These are phyloP conservation scores for Creontiades dilutus DNA, from an alignment of 2,888 invertebrate genomes.

Conservation along the genomic window DNA sequence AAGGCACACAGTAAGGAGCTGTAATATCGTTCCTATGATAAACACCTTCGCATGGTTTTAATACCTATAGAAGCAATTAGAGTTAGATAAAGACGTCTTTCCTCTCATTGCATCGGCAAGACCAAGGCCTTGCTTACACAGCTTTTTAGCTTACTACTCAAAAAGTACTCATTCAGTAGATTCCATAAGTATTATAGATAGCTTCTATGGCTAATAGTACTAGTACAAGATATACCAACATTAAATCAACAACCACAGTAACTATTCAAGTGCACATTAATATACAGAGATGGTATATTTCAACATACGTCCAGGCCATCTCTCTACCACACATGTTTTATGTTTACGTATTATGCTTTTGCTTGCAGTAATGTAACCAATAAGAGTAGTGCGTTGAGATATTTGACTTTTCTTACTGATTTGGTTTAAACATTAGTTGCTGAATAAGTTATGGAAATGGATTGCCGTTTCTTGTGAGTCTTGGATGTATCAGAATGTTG, in stretches of 20 bases:
- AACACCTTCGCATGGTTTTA: background rate
- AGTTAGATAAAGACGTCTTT: background rate
- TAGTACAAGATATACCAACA: background rate
- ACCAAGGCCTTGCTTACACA: constrained; percentile 16
- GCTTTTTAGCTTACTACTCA: background rate
- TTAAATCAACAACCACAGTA: constrained; percentile 1
- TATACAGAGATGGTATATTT: constrained; percentile 43
- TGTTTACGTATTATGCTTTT: background rate
- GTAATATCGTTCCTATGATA: background rate
- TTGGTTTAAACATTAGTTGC: no score
- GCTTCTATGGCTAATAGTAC: no score
- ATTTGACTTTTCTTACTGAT: background rate
- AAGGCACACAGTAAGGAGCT: background rate
- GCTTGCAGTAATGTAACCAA: background rate
- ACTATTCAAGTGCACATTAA: background rate
- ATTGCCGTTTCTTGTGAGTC: no score
- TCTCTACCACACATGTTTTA: background rate
- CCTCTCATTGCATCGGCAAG: no score
- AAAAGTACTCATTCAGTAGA: background rate
- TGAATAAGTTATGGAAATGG: no score
- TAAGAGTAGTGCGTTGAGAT: background rate
- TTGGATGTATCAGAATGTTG: no score
- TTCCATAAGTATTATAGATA: background rate
- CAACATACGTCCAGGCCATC: constrained; percentile 65
- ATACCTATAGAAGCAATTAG: background rate